Base-by-base conservation (phyloP, 2,113 vertebrate genomes). In the Malurus cyaneus region DNA sequence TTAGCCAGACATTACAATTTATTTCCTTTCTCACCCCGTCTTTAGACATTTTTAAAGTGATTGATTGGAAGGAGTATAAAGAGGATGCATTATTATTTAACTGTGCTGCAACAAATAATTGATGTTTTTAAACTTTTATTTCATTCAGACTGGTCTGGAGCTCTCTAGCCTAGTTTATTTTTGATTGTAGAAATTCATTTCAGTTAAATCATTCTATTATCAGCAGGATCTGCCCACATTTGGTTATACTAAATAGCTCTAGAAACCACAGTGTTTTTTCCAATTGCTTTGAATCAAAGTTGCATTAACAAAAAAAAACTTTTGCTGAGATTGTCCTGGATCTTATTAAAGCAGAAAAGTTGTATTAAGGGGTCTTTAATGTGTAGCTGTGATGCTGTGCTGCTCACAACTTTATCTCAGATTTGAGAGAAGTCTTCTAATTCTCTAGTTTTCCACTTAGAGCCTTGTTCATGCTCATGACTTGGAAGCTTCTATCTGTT, bases 31-130 rank as follows among this genome's bases (percentile, higher is more conserved):
- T 96, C 90, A 80, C 57, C 39, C 78, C 57, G 11, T 78, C 39
- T 97, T 93, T 91, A 90, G 88, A 78, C 64, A 83, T 92, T 92
- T 95, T 93, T 69, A 25, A 92, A 95, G 72, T 96, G 93, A 93
- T 89, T 96, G 53, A 96, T 72, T 97, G 96, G 97, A 97, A 94
- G 65, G 89, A 90, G 73, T 97, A 97, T 96, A 97, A 97, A 98
- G 95, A 85, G 57, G 82, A 83, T 89, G 36, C 86, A 76, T 97
- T 97, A 92, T 88, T 95, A 83, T 77, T 97, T 95, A 96, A 87
- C 84, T 96, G 56, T 72, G 57, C 86, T 96, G 92, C 73, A 96
- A 96, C 54, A 96, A 95, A 91, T 88, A 87, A 88, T 95, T 93
- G 34, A 94, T 80, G 61, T 95, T 93, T 97, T 96, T 87, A 92